Evolutionary conservation across 2,888 invertebrate genomes (phyloP), one percentile per base, ranked within the genome.

Genomic region (Zygogramma bicolorata): DNA sequence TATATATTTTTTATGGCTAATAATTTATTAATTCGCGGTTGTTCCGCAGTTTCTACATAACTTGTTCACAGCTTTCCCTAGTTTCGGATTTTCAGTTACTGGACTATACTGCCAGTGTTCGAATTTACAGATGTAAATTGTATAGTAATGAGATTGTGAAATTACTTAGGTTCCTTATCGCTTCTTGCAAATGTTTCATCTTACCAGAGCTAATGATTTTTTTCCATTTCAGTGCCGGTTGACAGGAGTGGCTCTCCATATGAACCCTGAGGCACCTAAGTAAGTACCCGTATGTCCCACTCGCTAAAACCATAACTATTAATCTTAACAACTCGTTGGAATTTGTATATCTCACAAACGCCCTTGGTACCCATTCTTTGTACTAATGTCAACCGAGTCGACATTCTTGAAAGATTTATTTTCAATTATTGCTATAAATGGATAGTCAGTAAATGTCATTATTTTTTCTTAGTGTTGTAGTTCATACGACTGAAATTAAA

Each of bases 251-350:
- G 67, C 71, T 62, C 70, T 68, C 77, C 77, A 70, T 75, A 77
- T 77, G 77, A 75, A 75, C 74, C 72, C 75, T 70, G 73, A 76
- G 70, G 70, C 68, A 74, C 72, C 74, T 71, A 71, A 76, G 77
- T 77, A 72, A 77, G 77, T 77, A 66, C 40, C n/a, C 61, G 29
- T 29, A 29, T 27, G 18, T 29, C n/a, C 63, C 27, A 46, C n/a
- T 18, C 46, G n/a, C 1, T 18, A 27, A 10, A 61, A 3, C 18
- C n/a, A 20, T 61, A 34, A n/a, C 31, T 75, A 66, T 53, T 13
- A 25, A 2, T 42, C 27, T 18, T 3, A 46, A 46, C 46, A 46
- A 2, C 20, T 46, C 8, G n/a, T 53, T 53, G 15, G n/a, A 22
- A 22, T 46, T 65, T 49, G 18, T 46, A 40, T 42, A 15, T 61